phyloP scores from a whole-genome alignment of 2,113 vertebrate genomes.

The Acanthisitta chloris region DNA sequence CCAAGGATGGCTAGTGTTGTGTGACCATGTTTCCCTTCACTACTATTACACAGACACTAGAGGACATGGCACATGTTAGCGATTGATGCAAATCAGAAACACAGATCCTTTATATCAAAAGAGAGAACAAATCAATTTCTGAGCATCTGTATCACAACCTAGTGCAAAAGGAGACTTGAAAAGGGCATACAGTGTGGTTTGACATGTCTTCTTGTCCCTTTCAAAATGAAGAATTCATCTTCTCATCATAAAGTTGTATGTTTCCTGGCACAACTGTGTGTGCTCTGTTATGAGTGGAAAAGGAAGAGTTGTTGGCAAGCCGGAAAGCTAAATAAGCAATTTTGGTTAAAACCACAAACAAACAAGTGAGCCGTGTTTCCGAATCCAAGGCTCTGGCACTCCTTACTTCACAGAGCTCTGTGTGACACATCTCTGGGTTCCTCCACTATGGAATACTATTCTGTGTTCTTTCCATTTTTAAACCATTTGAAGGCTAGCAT shows the following conservation, averaged over 20 bases:
- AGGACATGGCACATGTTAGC: neutral
- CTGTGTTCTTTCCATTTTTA: neutral
- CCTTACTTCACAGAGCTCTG: neutral
- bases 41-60: neutral
- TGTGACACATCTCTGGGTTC: neutral
- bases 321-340: conserved; percentile 23
- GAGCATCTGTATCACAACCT: neutral
- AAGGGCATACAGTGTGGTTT: neutral
- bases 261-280: neutral
- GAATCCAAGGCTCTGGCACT: neutral
- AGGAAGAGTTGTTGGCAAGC: neutral
- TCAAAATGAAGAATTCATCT: neutral
- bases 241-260: neutral
- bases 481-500: neutral
- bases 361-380: neutral
- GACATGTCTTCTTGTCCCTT: neutral
- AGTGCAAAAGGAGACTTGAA: neutral
- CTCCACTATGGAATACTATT: neutral
- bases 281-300: neutral
- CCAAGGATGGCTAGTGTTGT: neutral
- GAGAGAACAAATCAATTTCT: neutral
- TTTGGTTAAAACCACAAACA: conserved; percentile 32
- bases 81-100: neutral
- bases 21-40: neutral
- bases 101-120: neutral